Evolutionary conservation across 2,888 invertebrate genomes (phyloP).

Genomic region (Leptopterna dolabrata): DNA sequence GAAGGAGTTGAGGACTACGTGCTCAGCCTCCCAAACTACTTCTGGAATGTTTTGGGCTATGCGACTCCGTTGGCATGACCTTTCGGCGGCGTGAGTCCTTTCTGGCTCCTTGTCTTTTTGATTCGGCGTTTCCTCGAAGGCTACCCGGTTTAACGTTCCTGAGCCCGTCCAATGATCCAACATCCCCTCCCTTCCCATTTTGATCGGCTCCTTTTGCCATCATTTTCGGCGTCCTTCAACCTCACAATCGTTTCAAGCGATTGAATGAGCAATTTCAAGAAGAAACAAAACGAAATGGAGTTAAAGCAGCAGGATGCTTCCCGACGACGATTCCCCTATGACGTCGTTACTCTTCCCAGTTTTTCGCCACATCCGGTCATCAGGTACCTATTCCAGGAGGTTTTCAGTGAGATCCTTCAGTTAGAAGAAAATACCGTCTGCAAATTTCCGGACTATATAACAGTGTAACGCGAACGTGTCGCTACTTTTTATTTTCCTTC

Average conservation of each 20-base stretch:
- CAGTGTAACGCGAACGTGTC: no score
- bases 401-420: no score
- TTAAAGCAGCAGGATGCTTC: no score
- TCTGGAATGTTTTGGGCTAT: conserved; percentile 58
- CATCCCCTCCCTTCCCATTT: background rate
- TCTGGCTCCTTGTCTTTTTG: conserved; percentile 13
- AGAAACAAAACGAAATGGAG: no score
- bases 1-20: conserved; percentile 51
- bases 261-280: no score
- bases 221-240: background rate
- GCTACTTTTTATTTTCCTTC: no score
- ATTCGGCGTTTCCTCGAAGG: conserved; percentile 53
- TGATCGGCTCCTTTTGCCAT: background rate
- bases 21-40: conserved; percentile 53
- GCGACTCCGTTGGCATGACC: conserved; percentile 53
- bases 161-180: conserved; percentile 44
- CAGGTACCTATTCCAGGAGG: no score
- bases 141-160: conserved; percentile 35
- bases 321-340: no score
- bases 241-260: no score
- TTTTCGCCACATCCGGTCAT: no score
- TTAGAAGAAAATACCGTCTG: no score
- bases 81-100: conserved; percentile 30
- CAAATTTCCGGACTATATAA: no score
- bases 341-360: background rate